Base-by-base conservation (phyloP, 2,797 vertebrate species). In the Chaetodon trifasciatus region DNA sequence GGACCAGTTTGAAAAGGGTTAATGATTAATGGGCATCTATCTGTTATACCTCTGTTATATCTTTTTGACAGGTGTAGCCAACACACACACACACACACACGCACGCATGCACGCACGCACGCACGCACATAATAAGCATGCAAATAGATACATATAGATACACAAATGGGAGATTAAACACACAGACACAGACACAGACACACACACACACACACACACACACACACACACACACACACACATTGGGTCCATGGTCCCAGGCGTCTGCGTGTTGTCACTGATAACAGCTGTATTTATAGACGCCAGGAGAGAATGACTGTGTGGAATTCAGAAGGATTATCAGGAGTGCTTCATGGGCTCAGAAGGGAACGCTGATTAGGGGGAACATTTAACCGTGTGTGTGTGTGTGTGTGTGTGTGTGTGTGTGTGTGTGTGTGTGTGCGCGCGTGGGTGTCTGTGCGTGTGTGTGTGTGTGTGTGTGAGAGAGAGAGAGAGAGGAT, bases 251-350 rank as follows among this genome's bases (percentile, higher is more conserved):
- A 11, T 42, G 40, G 60, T 64, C 61, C 40, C 58, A 77, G 70
- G 75, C 35, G 13, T 50, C 78, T 88, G 82, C 78, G 73, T 77
- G 83, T 71, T 84, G 68, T 86, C 49, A 67, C 58, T 79, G 90
- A 94, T 91, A 91, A 82, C 55, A 46, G 70, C 78, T 78, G 82
- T 91, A 94, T 93, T 94, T 93, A 87, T 91, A 93, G 89, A 86
- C 79, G 70, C 55, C 23, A 83, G 88, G 60, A 82, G 65, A 88
- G 81, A 83, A 83, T 24, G 78, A 74, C 81, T 66, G 70, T 62
- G 80, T 87, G 88, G 89, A 92, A 93, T 91, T 84, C 80, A 82
- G 64, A 15, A 2, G 78, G 84, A 92, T 92, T 92, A 94, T 92
- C 91, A 83, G 69, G 61, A 75, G 74, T 61, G 78, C 87, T 87